Percentiles rank a stretch among this genome's conserved stretches.
These are phyloP conservation scores for Holcopasites calliopsidis DNA, from an alignment of 1,140 invertebrate species.

Conservation along the genomic window DNA sequence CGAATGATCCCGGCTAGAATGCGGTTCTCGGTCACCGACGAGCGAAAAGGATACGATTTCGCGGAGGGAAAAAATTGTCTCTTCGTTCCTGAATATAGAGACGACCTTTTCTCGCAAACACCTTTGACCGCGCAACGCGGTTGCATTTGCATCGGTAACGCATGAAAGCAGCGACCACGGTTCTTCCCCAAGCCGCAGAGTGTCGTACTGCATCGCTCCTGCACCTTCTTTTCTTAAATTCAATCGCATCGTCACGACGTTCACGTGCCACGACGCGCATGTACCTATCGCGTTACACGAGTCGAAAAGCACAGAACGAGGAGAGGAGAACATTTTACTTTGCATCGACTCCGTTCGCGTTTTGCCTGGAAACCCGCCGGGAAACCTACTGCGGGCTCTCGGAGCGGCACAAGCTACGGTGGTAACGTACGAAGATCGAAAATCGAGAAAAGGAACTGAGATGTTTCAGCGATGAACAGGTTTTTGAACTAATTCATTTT, in stretches of 20 bases:
- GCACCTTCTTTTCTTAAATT: constrained; percentile 21
- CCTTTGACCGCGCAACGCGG: not conserved
- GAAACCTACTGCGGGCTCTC: too few relatives aligned
- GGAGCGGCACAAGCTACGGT: not conserved
- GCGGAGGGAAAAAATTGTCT: not conserved
- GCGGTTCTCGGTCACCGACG: not conserved
- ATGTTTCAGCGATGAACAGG: too few relatives aligned
- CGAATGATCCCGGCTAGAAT: not conserved
- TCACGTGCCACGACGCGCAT: constrained; percentile 20
- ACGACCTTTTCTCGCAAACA: not conserved
- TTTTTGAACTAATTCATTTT: too few relatives aligned
- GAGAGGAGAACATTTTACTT: not conserved
- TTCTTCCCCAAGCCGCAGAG: not conserved
- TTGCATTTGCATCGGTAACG: constrained; percentile 17
- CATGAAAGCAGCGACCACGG: not conserved
- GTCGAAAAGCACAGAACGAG: not conserved
- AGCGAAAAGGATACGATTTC: not conserved
- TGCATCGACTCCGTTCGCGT: not conserved
- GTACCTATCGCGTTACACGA: constrained; percentile 20
- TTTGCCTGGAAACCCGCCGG: not conserved
- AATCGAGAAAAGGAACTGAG: too few relatives aligned
- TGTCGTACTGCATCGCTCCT: not conserved
- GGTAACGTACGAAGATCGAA: not conserved
- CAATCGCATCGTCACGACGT: constrained; percentile 38
- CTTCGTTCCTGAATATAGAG: not conserved